Conservation (phyloP, 2,113 vertebrate species). For the Motacilla tschutschensis region DNA sequence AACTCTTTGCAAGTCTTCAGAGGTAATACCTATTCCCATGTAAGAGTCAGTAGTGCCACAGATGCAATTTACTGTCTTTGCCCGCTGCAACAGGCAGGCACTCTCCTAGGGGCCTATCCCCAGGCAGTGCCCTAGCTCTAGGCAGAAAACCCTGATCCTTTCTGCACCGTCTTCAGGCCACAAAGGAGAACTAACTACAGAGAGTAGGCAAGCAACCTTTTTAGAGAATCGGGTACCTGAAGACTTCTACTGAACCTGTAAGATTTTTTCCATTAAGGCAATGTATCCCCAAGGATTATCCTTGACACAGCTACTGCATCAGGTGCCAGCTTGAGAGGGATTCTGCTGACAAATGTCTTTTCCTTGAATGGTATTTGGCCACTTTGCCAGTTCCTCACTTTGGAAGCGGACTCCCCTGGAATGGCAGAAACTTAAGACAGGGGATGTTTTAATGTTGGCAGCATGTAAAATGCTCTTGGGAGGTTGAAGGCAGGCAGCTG, state of each 20-base stretch:
- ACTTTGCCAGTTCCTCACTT: background rate
- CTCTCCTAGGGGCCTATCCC: too few relatives aligned
- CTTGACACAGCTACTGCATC: background rate
- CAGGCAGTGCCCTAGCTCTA: background rate
- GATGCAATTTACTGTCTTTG: background rate
- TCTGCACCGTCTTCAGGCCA: background rate
- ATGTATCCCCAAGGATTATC: background rate
- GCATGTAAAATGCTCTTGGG: background rate
- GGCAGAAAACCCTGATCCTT: background rate
- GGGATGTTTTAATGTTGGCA: background rate
- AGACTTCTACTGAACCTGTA: background rate
- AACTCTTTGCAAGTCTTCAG: background rate
- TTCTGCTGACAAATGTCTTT: background rate
- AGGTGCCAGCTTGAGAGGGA: background rate
- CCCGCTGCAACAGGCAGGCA: background rate
- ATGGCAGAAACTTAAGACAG: background rate
- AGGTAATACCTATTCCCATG: background rate
- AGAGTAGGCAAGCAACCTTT: background rate
- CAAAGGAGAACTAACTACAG: background rate
- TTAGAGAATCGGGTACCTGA: background rate
- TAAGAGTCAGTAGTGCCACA: background rate
- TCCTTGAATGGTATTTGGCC: background rate
- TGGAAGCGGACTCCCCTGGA: background rate
- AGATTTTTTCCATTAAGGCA: background rate
- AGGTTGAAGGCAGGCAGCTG: background rate